Evolutionary conservation across 1,140 invertebrate genomes (phyloP).

Genomic region (Anthonomus grandis): DNA sequence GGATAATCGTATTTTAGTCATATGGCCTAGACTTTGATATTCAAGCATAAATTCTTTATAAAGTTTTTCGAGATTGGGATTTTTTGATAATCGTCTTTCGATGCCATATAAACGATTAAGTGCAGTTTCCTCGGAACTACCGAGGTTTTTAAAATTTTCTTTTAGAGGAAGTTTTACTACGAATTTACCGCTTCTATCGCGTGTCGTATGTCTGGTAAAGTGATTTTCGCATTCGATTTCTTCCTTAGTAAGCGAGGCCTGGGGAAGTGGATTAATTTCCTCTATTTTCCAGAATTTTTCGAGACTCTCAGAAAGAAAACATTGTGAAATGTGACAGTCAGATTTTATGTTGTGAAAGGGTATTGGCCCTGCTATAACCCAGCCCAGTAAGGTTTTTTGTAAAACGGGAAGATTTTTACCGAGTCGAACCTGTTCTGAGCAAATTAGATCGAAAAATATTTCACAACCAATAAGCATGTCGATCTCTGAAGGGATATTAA

Average conservation of each 20-base stretch:
- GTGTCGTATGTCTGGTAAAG: slow-evolving; percentile 15
- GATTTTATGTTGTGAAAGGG: not conserved
- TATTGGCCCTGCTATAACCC: slow-evolving; percentile 24
- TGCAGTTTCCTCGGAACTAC: slow-evolving; percentile 30
- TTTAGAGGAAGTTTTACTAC: slow-evolving; percentile 25
- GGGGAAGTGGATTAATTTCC: not conserved
- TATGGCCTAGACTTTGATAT: slow-evolving; percentile 45
- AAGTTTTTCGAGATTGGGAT: slow-evolving; percentile 29
- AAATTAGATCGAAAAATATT: slow-evolving; percentile 34
- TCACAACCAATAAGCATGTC: slow-evolving; percentile 36
- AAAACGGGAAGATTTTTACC: slow-evolving; percentile 29
- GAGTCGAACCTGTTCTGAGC: slow-evolving; percentile 23
- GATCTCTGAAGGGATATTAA: slow-evolving; percentile 28
- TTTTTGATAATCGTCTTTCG: slow-evolving; percentile 22
- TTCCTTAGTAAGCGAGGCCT: slow-evolving; percentile 10
- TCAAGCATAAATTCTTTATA: slow-evolving; percentile 46
- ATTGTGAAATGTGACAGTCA: slow-evolving; percentile 3
- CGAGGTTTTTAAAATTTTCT: slow-evolving; percentile 15
- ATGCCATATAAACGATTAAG: slow-evolving; percentile 25
- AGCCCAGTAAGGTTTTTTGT: slow-evolving; percentile 40
- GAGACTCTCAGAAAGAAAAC: slow-evolving; percentile 1
- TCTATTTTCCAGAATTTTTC: slow-evolving; percentile 20
- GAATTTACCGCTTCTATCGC: slow-evolving; percentile 20
- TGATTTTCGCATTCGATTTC: slow-evolving; percentile 26
- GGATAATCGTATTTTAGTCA: slow-evolving; percentile 29